Evolutionary conservation across 2,888 invertebrate species (phyloP), one percentile per base, ranked within the genome.

Genomic region (Ischnura elegans): DNA sequence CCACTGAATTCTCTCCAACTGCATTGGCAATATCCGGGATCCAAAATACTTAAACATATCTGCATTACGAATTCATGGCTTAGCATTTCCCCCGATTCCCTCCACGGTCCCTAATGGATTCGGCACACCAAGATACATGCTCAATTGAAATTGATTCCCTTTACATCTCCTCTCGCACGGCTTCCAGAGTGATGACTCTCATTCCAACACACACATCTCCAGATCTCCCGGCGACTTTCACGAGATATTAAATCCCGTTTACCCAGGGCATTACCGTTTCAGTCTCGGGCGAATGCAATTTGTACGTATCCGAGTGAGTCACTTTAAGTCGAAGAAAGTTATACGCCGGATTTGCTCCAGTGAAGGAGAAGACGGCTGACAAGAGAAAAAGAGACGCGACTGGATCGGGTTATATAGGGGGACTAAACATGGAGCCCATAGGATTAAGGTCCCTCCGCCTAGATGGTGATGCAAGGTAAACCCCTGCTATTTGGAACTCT

Each of bases 251-350:
- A 76, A 76, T 76, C 76, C 76, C 76, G 76, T 76, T 76, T 36
- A 36, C 13, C 36, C 1, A 36, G 13, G 76, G 76, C 76, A 76
- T 76, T 76, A 76, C 36, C 76, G 76, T 36, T 36, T 36, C 10
- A 76, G 76, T 36, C 25, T 76, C 36, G 76, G 36, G 76, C n/a
- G 36, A 61, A 76, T 76, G 76, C 29, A 76, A 76, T 76, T 76
- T 36, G 36, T 36, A 36, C 76, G 76, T 29, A 76, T 76, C 76
- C 13, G 25, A 76, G 76, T 13, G 36, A 76, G 21, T 36, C 76
- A 13, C 36, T 36, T n/a, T 76, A 36, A 1, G 76, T 2, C 5
- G 76, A 76, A 36, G 36, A 25, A 36, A 29, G 76, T 16, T 76
- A 36, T 36, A 36, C 13, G 36, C 36, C 0, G 76, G 13, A 76